These are phyloP conservation scores for Aphis gossypii DNA, from an alignment of 1,140 invertebrate genomes.

Conservation along the genomic window DNA sequence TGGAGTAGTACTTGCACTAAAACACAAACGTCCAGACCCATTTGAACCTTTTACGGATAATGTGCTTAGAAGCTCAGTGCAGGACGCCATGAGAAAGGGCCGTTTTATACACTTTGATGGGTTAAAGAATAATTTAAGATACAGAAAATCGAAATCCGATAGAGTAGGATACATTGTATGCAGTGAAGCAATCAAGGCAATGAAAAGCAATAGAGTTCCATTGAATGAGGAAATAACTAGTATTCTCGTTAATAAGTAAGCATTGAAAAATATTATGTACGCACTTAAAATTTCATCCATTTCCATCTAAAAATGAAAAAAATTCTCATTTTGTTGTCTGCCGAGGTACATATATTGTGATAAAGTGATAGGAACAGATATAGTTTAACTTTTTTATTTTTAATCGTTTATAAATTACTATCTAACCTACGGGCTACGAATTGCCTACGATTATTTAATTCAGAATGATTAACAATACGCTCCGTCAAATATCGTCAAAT, in stretches of 20 bases:
- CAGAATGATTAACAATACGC: not conserved
- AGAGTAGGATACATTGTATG: not conserved
- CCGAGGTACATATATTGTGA: not conserved
- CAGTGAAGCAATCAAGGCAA: not conserved
- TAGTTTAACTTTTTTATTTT: not conserved
- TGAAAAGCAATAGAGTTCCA: conserved; percentile 31
- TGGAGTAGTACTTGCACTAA: not conserved
- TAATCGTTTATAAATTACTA: not conserved
- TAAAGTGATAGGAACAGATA: too few species aligned
- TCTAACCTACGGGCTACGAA: not conserved
- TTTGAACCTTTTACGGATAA: not conserved
- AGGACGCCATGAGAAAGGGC: not conserved
- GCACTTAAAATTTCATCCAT: not conserved
- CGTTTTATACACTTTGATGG: conserved; percentile 27
- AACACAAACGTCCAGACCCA: not conserved
- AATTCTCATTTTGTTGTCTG: not conserved
- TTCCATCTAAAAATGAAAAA: not conserved
- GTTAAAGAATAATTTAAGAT: conserved; percentile 22
- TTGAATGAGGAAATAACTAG: not conserved
- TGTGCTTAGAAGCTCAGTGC: not conserved
- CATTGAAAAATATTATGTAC: not conserved
- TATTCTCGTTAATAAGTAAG: conserved; percentile 2
- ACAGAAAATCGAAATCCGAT: not conserved
- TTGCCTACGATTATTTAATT: not conserved
- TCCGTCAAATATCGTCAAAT: not conserved